Evolutionary conservation across 2,888 invertebrate genomes (phyloP).

Genomic region (Aspidiotus rigidus): DNA sequence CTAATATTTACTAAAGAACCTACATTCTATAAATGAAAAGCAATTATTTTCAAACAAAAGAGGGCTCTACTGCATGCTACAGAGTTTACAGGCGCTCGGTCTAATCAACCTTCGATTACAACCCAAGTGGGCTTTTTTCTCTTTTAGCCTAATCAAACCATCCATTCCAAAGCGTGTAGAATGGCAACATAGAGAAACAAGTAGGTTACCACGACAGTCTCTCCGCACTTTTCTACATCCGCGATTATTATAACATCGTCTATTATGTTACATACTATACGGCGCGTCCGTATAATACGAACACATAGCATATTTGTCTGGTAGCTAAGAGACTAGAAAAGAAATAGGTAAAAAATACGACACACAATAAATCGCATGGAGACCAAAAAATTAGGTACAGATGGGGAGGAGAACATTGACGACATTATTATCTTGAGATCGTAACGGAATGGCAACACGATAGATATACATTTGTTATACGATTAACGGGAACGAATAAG

Average conservation of each 20-base stretch:
- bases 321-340: neutral
- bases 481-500: conserved; percentile 32
- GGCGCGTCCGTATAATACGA: neutral
- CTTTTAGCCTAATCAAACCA: neutral
- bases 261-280: conserved; percentile 12
- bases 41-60: conserved; percentile 1
- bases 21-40: neutral
- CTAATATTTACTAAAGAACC: too few relatives aligned
- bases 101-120: conserved; percentile 4
- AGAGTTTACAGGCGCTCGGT: neutral
- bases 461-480: conserved; percentile 27
- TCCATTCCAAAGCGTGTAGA: neutral
- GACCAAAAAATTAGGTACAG: conserved; percentile 22
- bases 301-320: neutral
- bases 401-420: conserved; percentile 30
- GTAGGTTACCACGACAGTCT: conserved; percentile 22
- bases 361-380: conserved; percentile 14
- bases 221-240: conserved; percentile 16
- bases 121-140: neutral
- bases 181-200: conserved; percentile 12
- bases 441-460: conserved; percentile 23
- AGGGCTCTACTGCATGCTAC: too few relatives aligned
- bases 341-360: conserved; percentile 27
- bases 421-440: conserved; percentile 28
- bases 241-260: conserved; percentile 15